Conservation (phyloP, 2,888 invertebrate species). For the Harpalus rubripes region DNA sequence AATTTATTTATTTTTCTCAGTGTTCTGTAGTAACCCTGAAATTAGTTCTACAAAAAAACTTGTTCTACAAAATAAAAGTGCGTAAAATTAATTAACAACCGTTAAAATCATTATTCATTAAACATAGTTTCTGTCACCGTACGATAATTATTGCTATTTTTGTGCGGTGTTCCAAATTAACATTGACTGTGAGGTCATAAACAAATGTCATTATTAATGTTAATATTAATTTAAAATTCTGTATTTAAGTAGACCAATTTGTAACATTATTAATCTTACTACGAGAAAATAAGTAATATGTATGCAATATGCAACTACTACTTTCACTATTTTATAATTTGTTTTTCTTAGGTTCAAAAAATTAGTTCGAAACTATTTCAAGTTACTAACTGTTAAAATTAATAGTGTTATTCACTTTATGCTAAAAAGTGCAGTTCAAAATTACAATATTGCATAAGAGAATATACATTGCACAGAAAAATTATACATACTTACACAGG, state of each 20-base stretch:
- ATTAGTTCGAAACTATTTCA: neutral
- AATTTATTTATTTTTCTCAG: neutral
- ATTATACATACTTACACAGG: no score
- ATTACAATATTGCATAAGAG: neutral
- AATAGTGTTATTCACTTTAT: neutral
- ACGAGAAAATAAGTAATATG: neutral
- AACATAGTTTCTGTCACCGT: neutral
- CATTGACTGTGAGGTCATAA: no score
- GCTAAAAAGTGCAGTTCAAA: neutral
- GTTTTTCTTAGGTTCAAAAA: slow-evolving; percentile 6
- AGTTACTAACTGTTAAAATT: neutral
- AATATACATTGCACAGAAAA: no score
- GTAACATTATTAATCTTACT: neutral
- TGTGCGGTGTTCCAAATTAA: no score
- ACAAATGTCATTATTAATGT: no score
- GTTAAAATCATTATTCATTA: slow-evolving; percentile 28
- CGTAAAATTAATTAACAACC: slow-evolving; percentile 30
- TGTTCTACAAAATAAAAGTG: slow-evolving; percentile 10
- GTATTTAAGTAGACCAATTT: no score
- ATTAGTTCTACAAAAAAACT: neutral
- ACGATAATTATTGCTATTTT: neutral
- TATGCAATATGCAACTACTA: slow-evolving; percentile 10
- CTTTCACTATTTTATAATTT: slow-evolving; percentile 20
- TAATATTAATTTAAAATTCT: no score
- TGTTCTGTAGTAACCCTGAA: slow-evolving; percentile 18